Evolutionary conservation across 1,140 invertebrate genomes (phyloP).

Genomic region (Brachionus rotundiformis): DNA sequence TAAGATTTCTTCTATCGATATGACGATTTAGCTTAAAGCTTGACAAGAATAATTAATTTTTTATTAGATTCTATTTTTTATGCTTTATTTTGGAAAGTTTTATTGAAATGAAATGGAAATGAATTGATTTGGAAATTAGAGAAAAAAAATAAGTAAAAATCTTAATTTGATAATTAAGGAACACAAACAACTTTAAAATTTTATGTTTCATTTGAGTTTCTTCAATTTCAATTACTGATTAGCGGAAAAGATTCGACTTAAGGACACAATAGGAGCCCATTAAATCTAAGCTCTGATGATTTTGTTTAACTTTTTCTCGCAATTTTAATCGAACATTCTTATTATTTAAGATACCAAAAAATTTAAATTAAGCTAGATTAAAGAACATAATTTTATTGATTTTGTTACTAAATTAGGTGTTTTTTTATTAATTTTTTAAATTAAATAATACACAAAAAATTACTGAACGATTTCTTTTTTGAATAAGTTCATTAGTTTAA

Average conservation of each 20-base stretch:
- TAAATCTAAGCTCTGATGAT: neutral
- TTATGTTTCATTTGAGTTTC: conserved; percentile 14
- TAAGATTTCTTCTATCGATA: conserved; percentile 40
- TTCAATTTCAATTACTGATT: conserved; percentile 5
- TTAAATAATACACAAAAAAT: neutral
- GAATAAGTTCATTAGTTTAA: conserved; percentile 11
- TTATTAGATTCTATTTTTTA: neutral
- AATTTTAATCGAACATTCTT: neutral
- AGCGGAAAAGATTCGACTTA: conserved; percentile 1
- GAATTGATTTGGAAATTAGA: conserved; percentile 24
- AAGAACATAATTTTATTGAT: conserved; percentile 37
- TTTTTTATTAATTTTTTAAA: neutral
- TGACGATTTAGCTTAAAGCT: conserved; percentile 38
- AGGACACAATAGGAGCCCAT: neutral
- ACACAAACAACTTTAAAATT: conserved; percentile 16
- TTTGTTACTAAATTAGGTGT: neutral
- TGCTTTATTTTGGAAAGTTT: conserved; percentile 10
- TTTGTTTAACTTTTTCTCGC: neutral
- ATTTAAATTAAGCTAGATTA: neutral
- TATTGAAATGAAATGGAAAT: conserved; percentile 9
- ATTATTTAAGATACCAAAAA: neutral
- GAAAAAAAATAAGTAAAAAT: neutral
- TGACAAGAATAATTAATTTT: conserved; percentile 48
- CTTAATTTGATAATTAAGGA: neutral
- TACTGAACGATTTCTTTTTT: conserved; percentile 17